Conservation (phyloP, 2,113 vertebrate species). For the Noturus placidus region DNA sequence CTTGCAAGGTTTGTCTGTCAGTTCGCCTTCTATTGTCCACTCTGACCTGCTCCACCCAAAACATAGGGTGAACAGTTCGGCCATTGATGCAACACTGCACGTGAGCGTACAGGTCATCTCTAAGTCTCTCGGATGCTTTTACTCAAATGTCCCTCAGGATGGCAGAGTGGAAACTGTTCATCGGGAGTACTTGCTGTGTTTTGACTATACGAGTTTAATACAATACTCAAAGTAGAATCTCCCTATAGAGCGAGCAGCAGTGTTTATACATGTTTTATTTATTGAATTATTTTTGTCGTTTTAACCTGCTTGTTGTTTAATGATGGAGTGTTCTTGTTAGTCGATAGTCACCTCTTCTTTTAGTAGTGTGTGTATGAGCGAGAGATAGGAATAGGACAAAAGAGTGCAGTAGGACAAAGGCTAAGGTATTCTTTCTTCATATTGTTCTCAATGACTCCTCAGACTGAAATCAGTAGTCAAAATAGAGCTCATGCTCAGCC, state of each 20-base stretch:
- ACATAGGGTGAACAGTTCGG: constrained; percentile 51
- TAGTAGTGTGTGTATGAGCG: neutral
- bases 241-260: neutral
- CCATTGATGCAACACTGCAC: constrained; percentile 41
- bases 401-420: neutral
- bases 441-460: constrained; percentile 6
- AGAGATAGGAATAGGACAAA: neutral
- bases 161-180: constrained; percentile 5
- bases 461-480: constrained; percentile 25
- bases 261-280: neutral
- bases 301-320: neutral
- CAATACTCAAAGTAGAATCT: neutral
- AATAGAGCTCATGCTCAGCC: constrained; percentile 32
- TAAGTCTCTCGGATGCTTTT: constrained; percentile 23
- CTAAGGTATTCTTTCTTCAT: constrained; percentile 11
- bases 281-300: neutral
- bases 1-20: constrained; percentile 20
- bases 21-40: constrained; percentile 54
- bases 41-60: constrained; percentile 57
- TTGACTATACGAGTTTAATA: neutral
- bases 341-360: neutral
- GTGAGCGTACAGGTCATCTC: constrained; percentile 31
- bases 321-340: neutral
- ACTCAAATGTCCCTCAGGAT: neutral
- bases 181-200: neutral